These are phyloP conservation scores for Hanleya hanleyi DNA, from an alignment of 2,888 invertebrate genomes.

Conservation along the genomic window DNA sequence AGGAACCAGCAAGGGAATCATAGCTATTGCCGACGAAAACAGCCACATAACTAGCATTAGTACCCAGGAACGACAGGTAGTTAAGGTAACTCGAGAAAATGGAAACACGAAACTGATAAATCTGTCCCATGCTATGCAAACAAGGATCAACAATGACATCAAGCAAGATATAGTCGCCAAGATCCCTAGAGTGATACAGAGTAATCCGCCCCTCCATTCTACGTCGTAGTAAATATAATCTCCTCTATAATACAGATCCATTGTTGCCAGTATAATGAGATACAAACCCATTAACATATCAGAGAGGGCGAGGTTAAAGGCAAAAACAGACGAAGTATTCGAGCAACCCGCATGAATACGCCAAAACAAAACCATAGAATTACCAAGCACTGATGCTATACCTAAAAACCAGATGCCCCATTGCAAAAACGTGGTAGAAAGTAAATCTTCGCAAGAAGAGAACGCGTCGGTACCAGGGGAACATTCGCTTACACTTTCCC, in stretches of 20 bases:
- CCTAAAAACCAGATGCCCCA: conserved; percentile 80
- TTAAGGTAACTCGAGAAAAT: not conserved
- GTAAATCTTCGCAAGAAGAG: conserved; percentile 45
- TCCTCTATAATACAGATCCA: conserved; percentile 76
- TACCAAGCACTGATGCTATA: conserved; percentile 77
- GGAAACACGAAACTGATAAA: conserved; percentile 49
- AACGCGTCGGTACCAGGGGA: conserved; percentile 46
- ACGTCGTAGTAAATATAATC: conserved; percentile 78
- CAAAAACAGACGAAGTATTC: conserved; percentile 75
- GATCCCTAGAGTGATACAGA: conserved; percentile 78
- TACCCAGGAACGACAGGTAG: not conserved
- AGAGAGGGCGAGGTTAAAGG: conserved; percentile 79
- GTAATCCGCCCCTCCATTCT: conserved; percentile 77
- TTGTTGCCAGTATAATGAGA: conserved; percentile 78
- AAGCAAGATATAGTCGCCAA: conserved; percentile 52
- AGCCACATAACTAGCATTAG: not conserved
- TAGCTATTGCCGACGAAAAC: not conserved
- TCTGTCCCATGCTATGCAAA: conserved; percentile 45
- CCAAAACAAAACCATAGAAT: conserved; percentile 74
- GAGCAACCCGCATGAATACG: conserved; percentile 36
- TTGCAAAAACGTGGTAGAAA: conserved; percentile 47
- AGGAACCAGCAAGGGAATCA: not conserved
- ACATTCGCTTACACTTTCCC: conserved; percentile 28
- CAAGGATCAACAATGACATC: conserved; percentile 46
- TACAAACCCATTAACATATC: conserved; percentile 81